A percentile compares a stretch with the other conserved stretches of the same genome.
Evolutionary conservation across 2,888 invertebrate species (phyloP).

Genomic region (Habrosyne pyritoides): DNA sequence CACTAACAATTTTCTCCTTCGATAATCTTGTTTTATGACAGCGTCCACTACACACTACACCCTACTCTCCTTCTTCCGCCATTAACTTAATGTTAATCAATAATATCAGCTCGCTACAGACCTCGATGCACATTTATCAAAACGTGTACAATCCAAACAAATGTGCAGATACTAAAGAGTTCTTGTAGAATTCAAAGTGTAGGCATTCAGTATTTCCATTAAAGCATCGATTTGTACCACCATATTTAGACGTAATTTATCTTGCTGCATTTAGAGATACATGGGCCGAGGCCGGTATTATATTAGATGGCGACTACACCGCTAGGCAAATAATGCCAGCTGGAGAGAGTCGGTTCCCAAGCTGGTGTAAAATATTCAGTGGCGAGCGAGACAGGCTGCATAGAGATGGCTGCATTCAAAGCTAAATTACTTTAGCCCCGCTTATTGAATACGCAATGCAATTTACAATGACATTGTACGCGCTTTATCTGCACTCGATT

Average conservation of each 20-base stretch:
- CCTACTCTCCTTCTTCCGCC: no score
- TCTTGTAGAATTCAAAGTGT: not conserved
- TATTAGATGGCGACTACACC: not conserved
- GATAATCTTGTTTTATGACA: no score
- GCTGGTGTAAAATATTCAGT: not conserved
- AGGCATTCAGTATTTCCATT: slow-evolving; percentile 1
- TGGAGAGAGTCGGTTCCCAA: not conserved
- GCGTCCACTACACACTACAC: no score
- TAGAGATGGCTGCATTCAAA: slow-evolving; percentile 1
- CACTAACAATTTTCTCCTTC: no score
- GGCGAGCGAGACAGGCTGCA: not conserved
- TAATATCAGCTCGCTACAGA: no score
- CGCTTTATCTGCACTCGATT: not conserved
- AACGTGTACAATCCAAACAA: not conserved
- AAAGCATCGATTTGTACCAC: not conserved
- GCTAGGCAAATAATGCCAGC: not conserved
- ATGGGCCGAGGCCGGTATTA: not conserved
- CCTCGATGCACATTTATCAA: no score
- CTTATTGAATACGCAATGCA: not conserved
- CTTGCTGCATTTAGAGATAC: not conserved
- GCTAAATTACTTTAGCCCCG: not conserved
- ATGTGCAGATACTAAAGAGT: not conserved
- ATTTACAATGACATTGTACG: not conserved
- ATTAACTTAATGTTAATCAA: no score
- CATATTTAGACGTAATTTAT: not conserved